Base-by-base conservation (phyloP, 1,140 invertebrate genomes). In the Drosophila nasuta region DNA sequence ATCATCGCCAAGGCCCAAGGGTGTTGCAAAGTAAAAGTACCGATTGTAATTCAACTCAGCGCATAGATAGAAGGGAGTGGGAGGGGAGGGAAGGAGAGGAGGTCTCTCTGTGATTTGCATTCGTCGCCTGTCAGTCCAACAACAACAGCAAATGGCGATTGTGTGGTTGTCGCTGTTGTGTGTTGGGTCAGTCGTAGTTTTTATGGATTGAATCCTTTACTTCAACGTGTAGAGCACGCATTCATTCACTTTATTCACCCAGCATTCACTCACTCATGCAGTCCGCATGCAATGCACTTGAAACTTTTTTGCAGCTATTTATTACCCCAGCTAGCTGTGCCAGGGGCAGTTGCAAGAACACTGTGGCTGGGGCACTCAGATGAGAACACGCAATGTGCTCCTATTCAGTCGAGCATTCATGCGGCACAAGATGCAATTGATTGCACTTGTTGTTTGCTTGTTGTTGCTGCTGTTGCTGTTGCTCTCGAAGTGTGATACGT, bases 371-470 rank as follows among this genome's bases (percentile, higher is more conserved):
- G 20, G 20, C 20, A 25, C 20, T 25, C 20, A 25, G 46, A 71
- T 72, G 64, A 62, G 57, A 59, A 75, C 70, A 64, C 62, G 57
- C 78, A 68, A 81, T 70, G 64, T 76, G 82, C 62, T 75, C 52
- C 43, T 52, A 80, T 77, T 74, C 76, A 82, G 74, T 81, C 73
- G 69, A 75, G 85, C 82, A 77, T 77, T 87, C 82, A 87, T 77
- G 79, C 79, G 79, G 73, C 81, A 85, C 81, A 73, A 88, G 80
- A 79, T 89, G 85, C 85, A 89, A 88, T 89, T 88, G 85, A 89
- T 88, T 83, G 75, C 75, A 85, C 77, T 85, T 89, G 73, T 79
- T 82, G 66, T 77, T 77, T 70, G 57, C 64, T 76, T 71, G 73
- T 76, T 71, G 45, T 58, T 54, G 35, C 43, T 58, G 13, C 30